A percentile compares a stretch with the other conserved stretches of the same genome.
Conservation (phyloP, 92 coral and sea anemone species). For the Galaxea fascicularis region DNA sequence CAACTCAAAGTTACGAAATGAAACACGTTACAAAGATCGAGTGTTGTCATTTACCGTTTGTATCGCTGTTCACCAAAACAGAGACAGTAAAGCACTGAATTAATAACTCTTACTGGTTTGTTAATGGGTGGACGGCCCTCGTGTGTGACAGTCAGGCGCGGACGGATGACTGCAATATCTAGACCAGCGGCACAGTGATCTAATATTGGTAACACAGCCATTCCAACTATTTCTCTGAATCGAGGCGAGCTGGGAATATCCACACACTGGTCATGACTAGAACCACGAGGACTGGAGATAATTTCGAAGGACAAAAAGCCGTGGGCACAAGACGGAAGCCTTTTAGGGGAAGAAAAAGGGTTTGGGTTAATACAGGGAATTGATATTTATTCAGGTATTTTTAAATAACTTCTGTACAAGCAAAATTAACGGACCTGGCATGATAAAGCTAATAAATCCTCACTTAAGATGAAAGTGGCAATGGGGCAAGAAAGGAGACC, state of each 20-base stretch:
- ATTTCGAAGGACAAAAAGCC: conserved; percentile 27
- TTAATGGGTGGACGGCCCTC: conserved; percentile 1
- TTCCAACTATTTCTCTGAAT: neutral
- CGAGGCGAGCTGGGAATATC: neutral
- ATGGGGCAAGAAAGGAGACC: neutral
- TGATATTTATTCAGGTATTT: no score
- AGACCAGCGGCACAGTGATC: conserved; percentile 14
- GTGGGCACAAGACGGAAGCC: conserved; percentile 34
- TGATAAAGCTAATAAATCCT: no score
- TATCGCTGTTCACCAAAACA: neutral
- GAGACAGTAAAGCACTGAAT: neutral
- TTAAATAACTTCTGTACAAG: no score
- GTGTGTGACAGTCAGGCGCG: neutral
- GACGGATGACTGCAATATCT: neutral
- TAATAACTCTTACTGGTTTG: neutral
- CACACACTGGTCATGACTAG: conserved; percentile 23
- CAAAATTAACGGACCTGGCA: no score
- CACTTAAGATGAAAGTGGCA: no score
- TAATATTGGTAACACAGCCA: conserved; percentile 27
- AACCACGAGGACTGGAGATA: neutral
- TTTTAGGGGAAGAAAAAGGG: neutral
- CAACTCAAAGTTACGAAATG: no score
- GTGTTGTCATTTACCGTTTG: no score
- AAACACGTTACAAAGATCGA: no score
- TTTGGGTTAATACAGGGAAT: no score